Evolutionary conservation across 2,797 vertebrate genomes (phyloP).

Genomic region (Lepilemur septentrionalis): DNA sequence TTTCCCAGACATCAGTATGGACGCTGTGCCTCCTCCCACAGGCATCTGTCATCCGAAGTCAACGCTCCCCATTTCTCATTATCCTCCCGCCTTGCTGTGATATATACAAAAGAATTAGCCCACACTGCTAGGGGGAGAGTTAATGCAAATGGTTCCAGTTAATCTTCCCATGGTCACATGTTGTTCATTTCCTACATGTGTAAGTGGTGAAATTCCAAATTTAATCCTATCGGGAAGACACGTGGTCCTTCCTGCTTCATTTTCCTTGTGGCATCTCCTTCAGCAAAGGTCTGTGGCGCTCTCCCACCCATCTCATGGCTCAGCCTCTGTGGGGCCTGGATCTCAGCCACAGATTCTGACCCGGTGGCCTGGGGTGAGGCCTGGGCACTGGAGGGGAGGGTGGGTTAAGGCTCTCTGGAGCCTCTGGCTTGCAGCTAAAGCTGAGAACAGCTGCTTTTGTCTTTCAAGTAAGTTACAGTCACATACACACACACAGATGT

Average conservation of each 20-base stretch:
- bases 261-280: not conserved
- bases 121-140: not conserved
- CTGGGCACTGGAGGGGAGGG: not conserved
- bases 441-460: not conserved
- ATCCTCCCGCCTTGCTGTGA: not conserved
- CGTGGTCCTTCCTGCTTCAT: not conserved
- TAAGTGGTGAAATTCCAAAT: not conserved
- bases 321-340: not conserved
- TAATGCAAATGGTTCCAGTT: not conserved
- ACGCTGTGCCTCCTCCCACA: too few relatives aligned
- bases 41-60: not conserved
- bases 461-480: not conserved
- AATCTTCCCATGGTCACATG: not conserved
- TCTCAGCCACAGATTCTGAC: not conserved
- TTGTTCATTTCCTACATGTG: not conserved
- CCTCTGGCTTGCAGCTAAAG: not conserved
- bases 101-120: not conserved
- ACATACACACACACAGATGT: not conserved
- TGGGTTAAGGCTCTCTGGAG: too few relatives aligned
- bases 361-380: not conserved
- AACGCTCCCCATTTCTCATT: not conserved
- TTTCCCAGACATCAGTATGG: too few relatives aligned
- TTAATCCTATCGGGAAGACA: not conserved
- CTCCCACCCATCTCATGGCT: not conserved
- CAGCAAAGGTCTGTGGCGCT: accelerated